These are phyloP conservation scores for Diachrysia chrysitis DNA, from an alignment of 2,888 invertebrate genomes.

Conservation along the genomic window DNA sequence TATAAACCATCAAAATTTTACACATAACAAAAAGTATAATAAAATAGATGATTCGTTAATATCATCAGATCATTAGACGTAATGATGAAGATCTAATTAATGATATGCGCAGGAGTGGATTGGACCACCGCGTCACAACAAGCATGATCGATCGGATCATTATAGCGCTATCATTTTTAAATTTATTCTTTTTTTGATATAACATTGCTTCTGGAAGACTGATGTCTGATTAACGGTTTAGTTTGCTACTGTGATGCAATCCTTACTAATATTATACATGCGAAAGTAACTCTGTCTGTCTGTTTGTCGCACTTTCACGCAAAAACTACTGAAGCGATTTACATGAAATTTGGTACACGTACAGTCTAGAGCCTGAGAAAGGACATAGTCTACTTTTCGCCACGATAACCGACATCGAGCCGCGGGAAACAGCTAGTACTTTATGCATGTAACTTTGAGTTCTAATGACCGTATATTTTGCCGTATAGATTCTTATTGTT, in stretches of 20 bases:
- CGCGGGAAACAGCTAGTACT: too few relatives aligned
- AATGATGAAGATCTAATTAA: conserved; percentile 74
- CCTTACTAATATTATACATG: too few relatives aligned
- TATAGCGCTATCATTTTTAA: conserved; percentile 62
- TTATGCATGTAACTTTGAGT: too few relatives aligned
- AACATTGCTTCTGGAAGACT: conserved; percentile 52
- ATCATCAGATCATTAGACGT: conserved; percentile 64
- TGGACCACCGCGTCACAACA: conserved; percentile 74
- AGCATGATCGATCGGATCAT: conserved; percentile 67
- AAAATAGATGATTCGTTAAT: conserved; percentile 54
- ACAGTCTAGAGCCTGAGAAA: too few relatives aligned
- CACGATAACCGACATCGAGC: too few relatives aligned
- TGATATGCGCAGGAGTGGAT: conserved; percentile 61
- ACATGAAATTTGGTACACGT: too few relatives aligned
- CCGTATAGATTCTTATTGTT: too few relatives aligned
- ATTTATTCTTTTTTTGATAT: conserved; percentile 33
- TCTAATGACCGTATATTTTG: too few relatives aligned
- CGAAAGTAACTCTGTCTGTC: too few relatives aligned
- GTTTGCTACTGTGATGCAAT: conserved; percentile 34
- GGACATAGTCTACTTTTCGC: too few relatives aligned
- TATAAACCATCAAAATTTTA: conserved; percentile 11
- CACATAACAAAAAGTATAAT: conserved; percentile 25
- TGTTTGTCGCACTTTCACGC: too few relatives aligned
- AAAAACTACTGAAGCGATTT: too few relatives aligned
- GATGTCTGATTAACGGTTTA: conserved; percentile 50